Evolutionary conservation across 2,888 invertebrate genomes (phyloP).

Genomic region (Ennomos quercinarius): DNA sequence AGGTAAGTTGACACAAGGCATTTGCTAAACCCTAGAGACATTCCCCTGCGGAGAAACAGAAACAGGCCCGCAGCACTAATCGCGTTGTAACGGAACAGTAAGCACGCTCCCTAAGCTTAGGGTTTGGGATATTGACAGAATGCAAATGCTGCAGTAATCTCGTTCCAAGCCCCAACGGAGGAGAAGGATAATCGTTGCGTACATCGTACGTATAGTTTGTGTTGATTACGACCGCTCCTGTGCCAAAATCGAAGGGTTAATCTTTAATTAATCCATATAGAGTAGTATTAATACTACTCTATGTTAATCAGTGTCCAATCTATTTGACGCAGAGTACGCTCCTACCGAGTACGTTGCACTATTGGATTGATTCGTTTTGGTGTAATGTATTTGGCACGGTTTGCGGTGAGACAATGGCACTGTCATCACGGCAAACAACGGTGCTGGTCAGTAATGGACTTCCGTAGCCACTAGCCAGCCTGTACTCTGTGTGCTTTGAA

Average conservation of each 20-base stretch:
- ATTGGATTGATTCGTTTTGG: slow-evolving; percentile 36
- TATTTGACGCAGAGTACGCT: slow-evolving; percentile 28
- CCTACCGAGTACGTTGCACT: slow-evolving; percentile 28
- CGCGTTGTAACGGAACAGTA: slow-evolving; percentile 59
- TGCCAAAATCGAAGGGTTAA: slow-evolving; percentile 22
- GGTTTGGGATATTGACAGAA: slow-evolving; percentile 61
- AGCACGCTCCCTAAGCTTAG: slow-evolving; percentile 51
- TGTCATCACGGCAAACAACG: slow-evolving; percentile 46
- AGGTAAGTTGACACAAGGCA: slow-evolving; percentile 48
- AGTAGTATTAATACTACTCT: slow-evolving; percentile 21
- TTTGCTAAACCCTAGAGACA: slow-evolving; percentile 50
- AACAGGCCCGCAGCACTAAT: slow-evolving; percentile 58
- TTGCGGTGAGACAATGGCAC: slow-evolving; percentile 48
- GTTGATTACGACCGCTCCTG: slow-evolving; percentile 22
- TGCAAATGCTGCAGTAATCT: slow-evolving; percentile 65
- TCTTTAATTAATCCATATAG: no score
- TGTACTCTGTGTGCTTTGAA: slow-evolving; percentile 42
- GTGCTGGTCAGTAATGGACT: slow-evolving; percentile 47
- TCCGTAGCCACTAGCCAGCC: slow-evolving; percentile 48
- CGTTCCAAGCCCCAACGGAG: slow-evolving; percentile 42
- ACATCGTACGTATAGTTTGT: slow-evolving; percentile 18
- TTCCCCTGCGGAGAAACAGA: slow-evolving; percentile 49
- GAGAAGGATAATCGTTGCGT: slow-evolving; percentile 36
- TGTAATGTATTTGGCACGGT: slow-evolving; percentile 44
- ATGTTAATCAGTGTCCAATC: slow-evolving; percentile 35